phyloP scores from a whole-genome alignment of 1,140 invertebrate species.

The Drosophila grimshawi region DNA sequence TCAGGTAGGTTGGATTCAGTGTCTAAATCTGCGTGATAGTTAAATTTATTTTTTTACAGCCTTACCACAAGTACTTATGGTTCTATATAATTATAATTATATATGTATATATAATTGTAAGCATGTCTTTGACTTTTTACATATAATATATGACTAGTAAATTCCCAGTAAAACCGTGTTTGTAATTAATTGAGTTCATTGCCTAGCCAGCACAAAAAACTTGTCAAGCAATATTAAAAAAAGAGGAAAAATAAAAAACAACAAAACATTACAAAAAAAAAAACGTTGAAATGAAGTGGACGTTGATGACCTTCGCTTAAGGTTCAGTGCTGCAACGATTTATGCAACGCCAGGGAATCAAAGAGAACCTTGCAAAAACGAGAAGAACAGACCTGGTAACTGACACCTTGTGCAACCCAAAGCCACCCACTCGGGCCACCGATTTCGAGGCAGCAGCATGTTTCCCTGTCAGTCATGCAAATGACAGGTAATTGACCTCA shows the following conservation, averaged over 20 bases:
- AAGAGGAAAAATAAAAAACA: conserved; percentile 42
- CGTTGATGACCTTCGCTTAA: conserved; percentile 74
- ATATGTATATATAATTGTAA: too few relatives aligned
- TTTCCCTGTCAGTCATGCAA: conserved; percentile 69
- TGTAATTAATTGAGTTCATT: conserved; percentile 71
- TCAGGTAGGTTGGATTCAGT: too few relatives aligned
- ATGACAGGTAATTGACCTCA: conserved; percentile 82
- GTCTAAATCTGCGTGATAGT: too few relatives aligned
- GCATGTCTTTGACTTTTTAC: too few relatives aligned
- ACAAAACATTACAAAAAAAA: conserved; percentile 23
- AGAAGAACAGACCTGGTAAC: conserved; percentile 41
- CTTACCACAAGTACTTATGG: too few relatives aligned
- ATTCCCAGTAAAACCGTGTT: too few relatives aligned
- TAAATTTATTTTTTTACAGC: too few relatives aligned
- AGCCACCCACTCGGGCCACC: background rate
- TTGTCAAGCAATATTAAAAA: conserved; percentile 38
- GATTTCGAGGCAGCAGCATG: background rate
- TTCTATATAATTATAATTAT: too few relatives aligned
- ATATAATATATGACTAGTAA: too few relatives aligned
- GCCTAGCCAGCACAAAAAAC: conserved; percentile 59
- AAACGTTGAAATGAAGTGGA: conserved; percentile 42
- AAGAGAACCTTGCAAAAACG: conserved; percentile 21
- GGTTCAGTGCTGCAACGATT: conserved; percentile 62
- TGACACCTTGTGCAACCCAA: conserved; percentile 60
- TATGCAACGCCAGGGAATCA: conserved; percentile 41